Evolutionary conservation across 2,797 vertebrate genomes (phyloP).

Genomic region (Gymnothorax javanicus): DNA sequence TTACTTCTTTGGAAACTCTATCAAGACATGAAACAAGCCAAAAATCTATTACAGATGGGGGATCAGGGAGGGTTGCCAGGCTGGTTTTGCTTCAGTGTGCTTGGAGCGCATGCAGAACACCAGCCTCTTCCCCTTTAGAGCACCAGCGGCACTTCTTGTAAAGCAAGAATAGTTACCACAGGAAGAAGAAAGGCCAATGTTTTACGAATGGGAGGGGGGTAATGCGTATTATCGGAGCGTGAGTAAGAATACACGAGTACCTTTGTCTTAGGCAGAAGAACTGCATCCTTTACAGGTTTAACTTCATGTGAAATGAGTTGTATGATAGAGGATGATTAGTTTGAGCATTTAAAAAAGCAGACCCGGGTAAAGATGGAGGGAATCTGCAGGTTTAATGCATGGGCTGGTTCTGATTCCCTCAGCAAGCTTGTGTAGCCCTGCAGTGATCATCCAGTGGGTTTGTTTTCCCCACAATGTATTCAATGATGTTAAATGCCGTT

Average conservation of each 20-base stretch:
- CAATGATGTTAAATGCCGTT: background rate
- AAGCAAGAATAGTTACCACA: slow-evolving; percentile 53
- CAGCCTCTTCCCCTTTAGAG: slow-evolving; percentile 60
- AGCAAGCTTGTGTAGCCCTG: background rate
- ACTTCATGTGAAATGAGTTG: background rate
- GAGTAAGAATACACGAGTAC: background rate
- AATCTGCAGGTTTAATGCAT: background rate
- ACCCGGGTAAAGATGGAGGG: background rate
- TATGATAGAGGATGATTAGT: background rate
- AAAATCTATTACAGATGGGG: slow-evolving; percentile 80
- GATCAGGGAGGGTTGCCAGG: slow-evolving; percentile 72
- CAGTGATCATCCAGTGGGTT: background rate
- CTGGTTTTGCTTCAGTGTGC: slow-evolving; percentile 41
- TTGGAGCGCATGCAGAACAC: slow-evolving; percentile 68
- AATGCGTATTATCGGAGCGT: background rate
- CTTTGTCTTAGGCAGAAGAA: background rate
- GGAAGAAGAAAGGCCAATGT: slow-evolving; percentile 40
- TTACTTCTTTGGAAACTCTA: slow-evolving; percentile 75
- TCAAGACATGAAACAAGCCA: slow-evolving; percentile 72
- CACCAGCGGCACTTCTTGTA: slow-evolving; percentile 57
- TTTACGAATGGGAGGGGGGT: background rate
- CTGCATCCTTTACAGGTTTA: background rate
- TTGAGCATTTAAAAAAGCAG: background rate
- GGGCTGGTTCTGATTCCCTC: background rate
- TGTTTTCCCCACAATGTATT: background rate